A percentile compares a stretch with the other conserved stretches of the same genome.
Conservation (phyloP, 2,888 invertebrate species). For the Ectemnius lituratus region DNA sequence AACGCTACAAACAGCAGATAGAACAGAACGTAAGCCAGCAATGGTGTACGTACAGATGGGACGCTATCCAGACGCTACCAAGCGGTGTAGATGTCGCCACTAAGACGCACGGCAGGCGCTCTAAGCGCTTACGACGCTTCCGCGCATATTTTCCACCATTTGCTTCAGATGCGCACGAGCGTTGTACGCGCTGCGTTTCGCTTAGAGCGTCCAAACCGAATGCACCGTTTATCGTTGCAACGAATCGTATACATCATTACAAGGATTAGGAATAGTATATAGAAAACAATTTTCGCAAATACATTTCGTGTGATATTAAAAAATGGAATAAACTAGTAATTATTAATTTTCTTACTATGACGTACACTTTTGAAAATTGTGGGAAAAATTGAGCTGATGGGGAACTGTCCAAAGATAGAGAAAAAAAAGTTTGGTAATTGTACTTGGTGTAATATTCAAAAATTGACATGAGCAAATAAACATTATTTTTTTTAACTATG, state of each 20-base stretch:
- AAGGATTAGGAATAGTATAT: background rate
- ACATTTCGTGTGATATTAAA: no score
- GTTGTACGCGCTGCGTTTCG: background rate
- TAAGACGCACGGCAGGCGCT: background rate
- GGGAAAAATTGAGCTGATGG: no score
- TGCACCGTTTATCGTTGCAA: background rate
- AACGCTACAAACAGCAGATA: background rate
- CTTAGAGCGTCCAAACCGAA: background rate
- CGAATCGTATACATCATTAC: slow-evolving; percentile 1
- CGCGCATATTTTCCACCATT: background rate
- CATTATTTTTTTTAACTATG: no score
- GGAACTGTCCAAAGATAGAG: no score
- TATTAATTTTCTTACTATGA: no score
- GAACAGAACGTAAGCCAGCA: slow-evolving; percentile 2
- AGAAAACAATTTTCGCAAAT: no score
- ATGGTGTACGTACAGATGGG: background rate
- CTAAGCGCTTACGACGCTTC: background rate
- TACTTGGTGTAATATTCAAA: no score
- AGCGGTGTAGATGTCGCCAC: slow-evolving; percentile 2
- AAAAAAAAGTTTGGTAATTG: no score
- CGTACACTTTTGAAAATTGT: no score
- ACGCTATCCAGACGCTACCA: slow-evolving; percentile 1
- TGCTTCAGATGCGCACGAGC: background rate
- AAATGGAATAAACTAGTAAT: no score
- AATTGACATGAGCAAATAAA: no score